These are phyloP conservation scores for Pitta sordida DNA, from an alignment of 2,113 vertebrate species.

Conservation along the genomic window DNA sequence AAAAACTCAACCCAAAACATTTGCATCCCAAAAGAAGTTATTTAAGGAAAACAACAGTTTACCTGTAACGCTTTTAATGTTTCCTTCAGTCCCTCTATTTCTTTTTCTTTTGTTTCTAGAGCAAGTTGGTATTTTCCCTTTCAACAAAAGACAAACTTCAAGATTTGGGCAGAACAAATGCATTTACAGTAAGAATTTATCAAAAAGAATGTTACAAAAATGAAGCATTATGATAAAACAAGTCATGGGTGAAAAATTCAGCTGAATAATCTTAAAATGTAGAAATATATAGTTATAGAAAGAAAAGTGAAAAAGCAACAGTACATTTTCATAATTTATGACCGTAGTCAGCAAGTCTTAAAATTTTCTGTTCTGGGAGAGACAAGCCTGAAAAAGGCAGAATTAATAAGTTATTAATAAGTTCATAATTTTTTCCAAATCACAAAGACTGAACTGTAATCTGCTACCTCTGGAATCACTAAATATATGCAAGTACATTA, in stretches of 20 bases:
- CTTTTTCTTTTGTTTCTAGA: constrained; percentile 89
- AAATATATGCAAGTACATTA: background rate
- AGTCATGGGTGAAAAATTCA: background rate
- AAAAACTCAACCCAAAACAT: background rate
- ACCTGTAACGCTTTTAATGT: constrained; percentile 90
- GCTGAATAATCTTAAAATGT: background rate
- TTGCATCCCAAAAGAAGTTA: background rate
- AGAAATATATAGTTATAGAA: background rate
- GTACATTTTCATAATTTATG: background rate
- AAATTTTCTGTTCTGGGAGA: background rate
- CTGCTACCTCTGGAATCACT: background rate
- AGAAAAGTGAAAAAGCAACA: background rate
- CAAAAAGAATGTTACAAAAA: background rate
- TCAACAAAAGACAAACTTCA: constrained; percentile 60
- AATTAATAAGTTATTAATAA: background rate
- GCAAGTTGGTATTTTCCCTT: constrained; percentile 86
- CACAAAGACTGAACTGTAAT: background rate
- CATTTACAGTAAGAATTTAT: background rate
- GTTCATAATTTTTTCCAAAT: background rate
- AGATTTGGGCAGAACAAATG: constrained; percentile 1
- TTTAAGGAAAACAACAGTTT: constrained; percentile 23
- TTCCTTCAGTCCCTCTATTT: constrained; percentile 89
- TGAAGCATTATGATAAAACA: background rate
- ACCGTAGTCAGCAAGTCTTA: background rate
- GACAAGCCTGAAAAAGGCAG: background rate